A percentile compares a stretch with the other conserved stretches of the same genome.
Conservation (phyloP, 2,113 vertebrate species). For the Elaphurus davidianus region DNA sequence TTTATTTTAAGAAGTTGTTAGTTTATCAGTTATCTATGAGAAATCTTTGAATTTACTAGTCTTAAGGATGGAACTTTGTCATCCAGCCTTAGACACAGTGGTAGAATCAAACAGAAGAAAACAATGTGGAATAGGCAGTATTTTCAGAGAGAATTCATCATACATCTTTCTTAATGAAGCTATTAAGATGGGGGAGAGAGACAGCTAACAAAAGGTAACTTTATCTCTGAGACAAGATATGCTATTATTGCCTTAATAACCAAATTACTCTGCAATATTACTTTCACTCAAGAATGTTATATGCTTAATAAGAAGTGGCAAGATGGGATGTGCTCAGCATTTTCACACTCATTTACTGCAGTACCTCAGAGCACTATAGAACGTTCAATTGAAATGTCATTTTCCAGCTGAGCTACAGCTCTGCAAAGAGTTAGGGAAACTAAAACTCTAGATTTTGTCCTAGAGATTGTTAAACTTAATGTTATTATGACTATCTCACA, state of each 20-base stretch:
- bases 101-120: constrained; percentile 35
- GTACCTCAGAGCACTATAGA: constrained; percentile 60
- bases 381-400: constrained; percentile 55
- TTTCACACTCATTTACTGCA: constrained; percentile 50
- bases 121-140: neutral
- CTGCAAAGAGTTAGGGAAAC: constrained; percentile 48
- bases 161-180: neutral
- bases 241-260: constrained; percentile 65
- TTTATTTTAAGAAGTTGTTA: constrained; percentile 7
- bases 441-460: constrained; percentile 42
- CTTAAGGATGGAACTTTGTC: neutral
- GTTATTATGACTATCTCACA: constrained; percentile 62
- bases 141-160: constrained; percentile 44
- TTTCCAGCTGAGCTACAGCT: constrained; percentile 59
- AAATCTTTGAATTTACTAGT: constrained; percentile 19
- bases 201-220: constrained; percentile 44
- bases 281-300: constrained; percentile 56
- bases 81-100: neutral
- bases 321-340: constrained; percentile 23
- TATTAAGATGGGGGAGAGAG: constrained; percentile 49
- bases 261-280: constrained; percentile 63
- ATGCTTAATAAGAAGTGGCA: constrained; percentile 53
- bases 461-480: constrained; percentile 52
- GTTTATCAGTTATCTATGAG: constrained; percentile 22
- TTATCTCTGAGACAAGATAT: constrained; percentile 59